Base-by-base conservation (phyloP, 2,113 vertebrate genomes). In the Phaetusa simplex region DNA sequence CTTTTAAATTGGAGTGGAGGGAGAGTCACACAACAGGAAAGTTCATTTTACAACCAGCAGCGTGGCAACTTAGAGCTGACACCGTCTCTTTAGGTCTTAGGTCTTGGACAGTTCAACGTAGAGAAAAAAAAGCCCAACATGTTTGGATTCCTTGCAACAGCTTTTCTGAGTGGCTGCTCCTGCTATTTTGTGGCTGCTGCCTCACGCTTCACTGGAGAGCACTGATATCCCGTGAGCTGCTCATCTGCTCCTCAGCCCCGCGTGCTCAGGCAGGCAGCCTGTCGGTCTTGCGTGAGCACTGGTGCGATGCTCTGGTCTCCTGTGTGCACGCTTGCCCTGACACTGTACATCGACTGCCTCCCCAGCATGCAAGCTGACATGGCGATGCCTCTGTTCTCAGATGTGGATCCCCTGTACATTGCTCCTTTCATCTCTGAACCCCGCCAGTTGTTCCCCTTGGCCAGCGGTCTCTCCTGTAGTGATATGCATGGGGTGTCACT, bases 401-500 rank as follows among this genome's bases (percentile, higher is more conserved):
- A 3, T 7, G 11, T 29, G 58, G 10, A 30, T 24, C 12, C 66
- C n/a, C 38, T 69, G 38, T 26, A 45, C 24, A 0, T 50, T 2
- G 10, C 27, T 70, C 43, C 77, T 66, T 24, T 17, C 40, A 5
- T 2, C 77, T 71, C 64, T 84, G 86, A 58, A 27, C 27, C 3
- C 64, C 59, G 47, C 3, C 52, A 10, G 14, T 5, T 15, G 0
- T 2, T 36, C 17, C 29, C 10, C 82, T 40, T 4, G 0, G 52
- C 11, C 74, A 20, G 47, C 2, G 0, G 40, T 29, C n/a, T 55
- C 52, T 18, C 4, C 53, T 0, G 0, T 5, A 20, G 69, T 2
- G 61, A 27, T 6, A 18, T 0, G 0, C 10, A 1, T 1, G 11
- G 26, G 13, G 7, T 62, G 55, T 18, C 32, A 14, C 53, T 55